phyloP scores from a whole-genome alignment of 2,888 invertebrate genomes.

The Chalcosyrphus nemorum region DNA sequence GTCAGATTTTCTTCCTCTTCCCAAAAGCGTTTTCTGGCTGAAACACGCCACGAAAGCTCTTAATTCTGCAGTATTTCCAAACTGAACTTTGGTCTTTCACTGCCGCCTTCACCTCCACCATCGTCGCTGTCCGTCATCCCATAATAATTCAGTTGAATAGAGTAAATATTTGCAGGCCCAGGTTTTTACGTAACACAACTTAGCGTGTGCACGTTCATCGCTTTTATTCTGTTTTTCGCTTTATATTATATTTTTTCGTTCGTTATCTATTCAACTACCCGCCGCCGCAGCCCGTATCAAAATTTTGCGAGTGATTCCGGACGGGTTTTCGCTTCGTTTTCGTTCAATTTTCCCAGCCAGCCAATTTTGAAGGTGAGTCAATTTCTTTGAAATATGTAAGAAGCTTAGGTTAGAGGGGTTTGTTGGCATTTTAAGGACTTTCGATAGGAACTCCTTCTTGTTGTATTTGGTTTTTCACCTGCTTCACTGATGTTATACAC shows the following conservation, averaged over 20 bases:
- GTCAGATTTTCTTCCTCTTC: constrained; percentile 14
- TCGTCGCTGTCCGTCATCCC: constrained; percentile 1
- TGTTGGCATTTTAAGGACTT: constrained; percentile 15
- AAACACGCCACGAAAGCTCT: constrained; percentile 29
- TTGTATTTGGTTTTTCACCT: constrained; percentile 15
- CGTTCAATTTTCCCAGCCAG: background rate
- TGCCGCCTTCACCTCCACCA: background rate
- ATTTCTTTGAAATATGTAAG: background rate
- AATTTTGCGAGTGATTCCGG: constrained; percentile 12
- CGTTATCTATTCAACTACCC: constrained; percentile 25
- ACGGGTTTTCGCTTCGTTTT: constrained; percentile 7
- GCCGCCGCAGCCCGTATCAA: constrained; percentile 15
- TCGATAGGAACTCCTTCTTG: background rate
- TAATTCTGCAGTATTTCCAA: constrained; percentile 4
- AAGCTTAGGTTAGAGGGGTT: background rate
- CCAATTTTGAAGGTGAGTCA: constrained; percentile 1
- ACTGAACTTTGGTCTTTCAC: constrained; percentile 40
- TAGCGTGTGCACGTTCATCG: constrained; percentile 2
- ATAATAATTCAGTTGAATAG: constrained; percentile 4
- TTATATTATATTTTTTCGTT: background rate
- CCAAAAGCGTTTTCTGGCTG: constrained; percentile 33
- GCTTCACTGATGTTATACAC: background rate
- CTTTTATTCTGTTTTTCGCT: background rate
- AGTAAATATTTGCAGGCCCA: constrained; percentile 40
- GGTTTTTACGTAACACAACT: constrained; percentile 40